These are phyloP conservation scores for Myripristis murdjan DNA, from an alignment of 2,797 vertebrate species.

Conservation along the genomic window DNA sequence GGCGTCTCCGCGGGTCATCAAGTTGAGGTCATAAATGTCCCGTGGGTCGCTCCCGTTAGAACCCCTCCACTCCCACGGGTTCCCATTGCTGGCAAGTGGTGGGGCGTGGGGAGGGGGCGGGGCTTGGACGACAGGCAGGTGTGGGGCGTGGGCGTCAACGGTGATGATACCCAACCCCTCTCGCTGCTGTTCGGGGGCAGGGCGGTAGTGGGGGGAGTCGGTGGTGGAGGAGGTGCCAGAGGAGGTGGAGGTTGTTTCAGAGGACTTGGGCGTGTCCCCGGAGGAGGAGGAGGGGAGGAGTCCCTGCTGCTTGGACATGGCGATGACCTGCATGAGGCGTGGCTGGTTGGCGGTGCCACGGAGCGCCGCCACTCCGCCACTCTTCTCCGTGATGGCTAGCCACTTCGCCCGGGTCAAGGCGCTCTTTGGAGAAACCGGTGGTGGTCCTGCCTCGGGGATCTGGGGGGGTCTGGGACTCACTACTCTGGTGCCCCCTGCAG, in stretches of 20 bases:
- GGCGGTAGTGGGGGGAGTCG: conserved; percentile 89
- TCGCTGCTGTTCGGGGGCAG: conserved; percentile 85
- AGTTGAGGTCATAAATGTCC: conserved; percentile 87
- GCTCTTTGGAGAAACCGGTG: conserved; percentile 85
- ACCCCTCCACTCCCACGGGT: conserved; percentile 85
- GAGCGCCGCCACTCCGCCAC: conserved; percentile 57
- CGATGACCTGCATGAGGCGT: conserved; percentile 93
- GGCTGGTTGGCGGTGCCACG: conserved; percentile 88
- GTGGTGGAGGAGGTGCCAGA: conserved; percentile 89
- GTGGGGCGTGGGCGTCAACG: conserved; percentile 91
- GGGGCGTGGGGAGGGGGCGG: conserved; percentile 74
- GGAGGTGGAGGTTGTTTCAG: conserved; percentile 88
- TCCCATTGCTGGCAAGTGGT: conserved; percentile 74
- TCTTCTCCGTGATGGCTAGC: conserved; percentile 93
- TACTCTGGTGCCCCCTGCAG: conserved; percentile 82
- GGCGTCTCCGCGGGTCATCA: conserved; percentile 78
- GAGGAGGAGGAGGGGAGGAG: conserved; percentile 77
- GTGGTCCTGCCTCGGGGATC: conserved; percentile 88
- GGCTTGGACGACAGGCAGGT: conserved; percentile 90
- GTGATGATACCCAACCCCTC: conserved; percentile 90
- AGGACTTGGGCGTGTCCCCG: conserved; percentile 84
- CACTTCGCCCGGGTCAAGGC: conserved; percentile 93
- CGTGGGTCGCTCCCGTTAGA: conserved; percentile 76
- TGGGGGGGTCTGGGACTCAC: conserved; percentile 89
- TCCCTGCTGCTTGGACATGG: conserved; percentile 94